Base-by-base conservation (phyloP, 2,797 vertebrate genomes). In the Xenentodon cancila region DNA sequence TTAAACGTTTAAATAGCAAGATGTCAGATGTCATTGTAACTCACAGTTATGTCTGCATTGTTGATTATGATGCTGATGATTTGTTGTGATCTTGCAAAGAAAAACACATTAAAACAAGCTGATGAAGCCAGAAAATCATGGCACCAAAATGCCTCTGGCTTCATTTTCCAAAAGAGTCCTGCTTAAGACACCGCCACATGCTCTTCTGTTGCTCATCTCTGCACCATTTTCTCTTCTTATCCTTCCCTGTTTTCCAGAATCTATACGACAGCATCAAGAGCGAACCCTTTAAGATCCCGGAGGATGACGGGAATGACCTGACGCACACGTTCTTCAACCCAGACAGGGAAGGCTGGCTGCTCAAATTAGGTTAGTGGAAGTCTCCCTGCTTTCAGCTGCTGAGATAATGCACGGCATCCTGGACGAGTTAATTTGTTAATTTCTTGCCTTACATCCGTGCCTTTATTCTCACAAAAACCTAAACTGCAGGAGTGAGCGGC, bases 261-360 rank as follows among this genome's bases (percentile, higher is more conserved):
- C 88, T 96, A 57, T 96, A 95, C 0, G 95, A 96, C 79, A 96
- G 95, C 88, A 96, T 96, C 76, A 95, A 96, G 73, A 97, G 95
- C 0, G 96, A 97, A 85, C 96, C 96, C 43, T 97, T 97, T 80
- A 97, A 97, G 89, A 97, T 97, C 85, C 96, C 96, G 0, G 96
- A 99, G 91, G 97, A 99, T 5, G 97, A 99, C 16, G 97, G 97
- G 62, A 99, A 99, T 2, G 97, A 99, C 90, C 89, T 99, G 86
- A 99, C 96, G 0, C 97, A 99, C 85, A 99, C 96, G 0, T 98
- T 99, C 92, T 97, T 97, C 90, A 97, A 97, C 90, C 96, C 96
- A 0, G 96, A 97, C 90, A 90, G 96, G 64, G 96, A 97, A 84
- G 96, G 96, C 84, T 97, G 96, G 96, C 93, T 97, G 79, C 95